A percentile compares a stretch with the other conserved stretches of the same genome.
Evolutionary conservation across 2,797 vertebrate species (phyloP).

Genomic region (Champsocephalus gunnari): DNA sequence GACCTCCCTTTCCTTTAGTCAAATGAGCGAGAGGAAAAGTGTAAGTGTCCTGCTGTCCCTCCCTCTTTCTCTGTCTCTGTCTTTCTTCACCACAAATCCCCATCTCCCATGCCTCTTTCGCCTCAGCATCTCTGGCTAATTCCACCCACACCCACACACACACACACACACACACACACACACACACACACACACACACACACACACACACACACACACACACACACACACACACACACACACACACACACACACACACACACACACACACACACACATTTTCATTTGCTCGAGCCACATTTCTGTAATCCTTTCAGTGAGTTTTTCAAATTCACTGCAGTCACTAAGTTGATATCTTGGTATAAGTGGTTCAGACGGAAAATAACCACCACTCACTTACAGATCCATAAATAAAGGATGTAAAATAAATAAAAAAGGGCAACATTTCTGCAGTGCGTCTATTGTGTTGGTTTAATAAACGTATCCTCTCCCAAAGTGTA

Average conservation of each 20-base stretch:
- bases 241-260: no score
- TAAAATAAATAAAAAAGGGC: not conserved
- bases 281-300: constrained; percentile 2
- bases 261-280: not conserved
- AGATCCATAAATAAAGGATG: not conserved
- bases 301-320: not conserved
- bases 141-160: constrained; percentile 23
- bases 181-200: no score
- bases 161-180: not conserved
- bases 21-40: constrained; percentile 32
- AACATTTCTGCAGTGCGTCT: not conserved
- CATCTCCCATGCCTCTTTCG: constrained; percentile 28
- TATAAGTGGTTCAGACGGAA: constrained; percentile 7
- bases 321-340: not conserved
- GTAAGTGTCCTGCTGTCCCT: constrained; percentile 39
- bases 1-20: constrained; percentile 65
- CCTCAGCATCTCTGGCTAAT: constrained; percentile 25
- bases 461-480: not conserved
- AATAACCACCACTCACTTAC: constrained; percentile 2
- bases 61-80: constrained; percentile 11
- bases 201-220: no score
- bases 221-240: no score
- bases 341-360: constrained; percentile 5
- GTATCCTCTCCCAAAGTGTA: not conserved
- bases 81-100: constrained; percentile 60